Evolutionary conservation across 2,888 invertebrate genomes (phyloP), one percentile per base, ranked within the genome.

Genomic region (Synanthedon andrenaeformis): DNA sequence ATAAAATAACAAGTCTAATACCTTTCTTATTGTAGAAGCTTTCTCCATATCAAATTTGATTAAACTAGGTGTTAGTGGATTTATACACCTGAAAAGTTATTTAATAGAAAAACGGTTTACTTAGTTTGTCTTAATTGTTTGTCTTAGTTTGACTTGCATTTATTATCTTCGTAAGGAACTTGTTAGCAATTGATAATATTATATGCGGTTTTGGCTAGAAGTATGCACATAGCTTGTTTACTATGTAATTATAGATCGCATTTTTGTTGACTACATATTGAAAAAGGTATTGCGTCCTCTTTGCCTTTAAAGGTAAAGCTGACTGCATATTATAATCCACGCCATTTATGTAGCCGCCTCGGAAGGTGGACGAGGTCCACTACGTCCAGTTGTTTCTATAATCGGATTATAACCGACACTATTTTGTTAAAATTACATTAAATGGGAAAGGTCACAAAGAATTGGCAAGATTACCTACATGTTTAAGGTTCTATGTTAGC

Each of bases 231-330:
- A 23, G 23, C 5, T 5, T 23, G 12, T 13, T 45, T 13, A 45
- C 10, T 49, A 49, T 49, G 17, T 10, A 12, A 17, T 49, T 49
- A 8, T 23, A 49, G 19, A 8, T 17, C 49, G 10, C 49, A 49
- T 51, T 35, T 51, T 70, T 65, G 62, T 67, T 62, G 53, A 58
- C 58, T 59, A 56, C 54, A 56, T 54, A 65, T 68, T 69, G 8
- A 51, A 61, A 59, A 60, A 59, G 62, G 61, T 61, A 62, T 57
- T 60, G 57, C 52, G 68, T 67, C 67, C 66, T 62, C 64, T 57
- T 53, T 56, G 52, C 74, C 70, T 53, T 74, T 66, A 54, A 67
- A 58, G 75, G 74, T 54, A 61, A 64, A 63, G 57, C 59, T 58
- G 56, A 57, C 55, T 54, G 56, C 57, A 55, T 62, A 62, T 41